Evolutionary conservation across 2,113 vertebrate species (phyloP).

Genomic region (Psephotus haematonotus): DNA sequence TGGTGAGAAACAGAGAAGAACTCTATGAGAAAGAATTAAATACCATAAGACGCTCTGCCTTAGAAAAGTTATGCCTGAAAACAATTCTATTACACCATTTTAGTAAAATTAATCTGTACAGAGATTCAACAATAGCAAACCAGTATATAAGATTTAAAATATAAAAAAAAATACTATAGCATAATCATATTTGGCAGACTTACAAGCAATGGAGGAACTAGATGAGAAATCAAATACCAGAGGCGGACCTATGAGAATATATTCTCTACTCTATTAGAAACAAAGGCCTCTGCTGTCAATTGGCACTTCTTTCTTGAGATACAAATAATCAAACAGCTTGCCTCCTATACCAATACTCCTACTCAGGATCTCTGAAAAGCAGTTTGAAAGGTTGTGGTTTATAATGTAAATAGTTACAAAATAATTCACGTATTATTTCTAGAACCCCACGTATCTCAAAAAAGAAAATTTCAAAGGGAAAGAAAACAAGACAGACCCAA

Average conservation of each 20-base stretch:
- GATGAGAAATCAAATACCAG: not conserved
- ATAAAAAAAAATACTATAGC: not conserved
- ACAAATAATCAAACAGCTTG: not conserved
- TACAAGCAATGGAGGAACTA: not conserved
- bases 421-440: not conserved
- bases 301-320: not conserved
- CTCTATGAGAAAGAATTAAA: not conserved
- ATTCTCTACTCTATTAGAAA: not conserved
- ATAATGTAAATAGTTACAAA: not conserved
- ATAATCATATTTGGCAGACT: not conserved
- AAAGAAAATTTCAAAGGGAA: not conserved
- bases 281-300: not conserved
- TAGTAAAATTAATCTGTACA: not conserved
- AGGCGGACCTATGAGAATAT: not conserved
- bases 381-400: not conserved
- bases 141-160: not conserved
- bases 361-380: not conserved
- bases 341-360: not conserved
- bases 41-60: not conserved
- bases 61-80: not conserved
- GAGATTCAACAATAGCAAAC: not conserved
- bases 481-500: not conserved
- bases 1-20: not conserved
- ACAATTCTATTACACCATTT: not conserved
- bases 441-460: not conserved